Evolutionary conservation across 2,797 vertebrate species (phyloP).

Genomic region (Amniataba percoides): DNA sequence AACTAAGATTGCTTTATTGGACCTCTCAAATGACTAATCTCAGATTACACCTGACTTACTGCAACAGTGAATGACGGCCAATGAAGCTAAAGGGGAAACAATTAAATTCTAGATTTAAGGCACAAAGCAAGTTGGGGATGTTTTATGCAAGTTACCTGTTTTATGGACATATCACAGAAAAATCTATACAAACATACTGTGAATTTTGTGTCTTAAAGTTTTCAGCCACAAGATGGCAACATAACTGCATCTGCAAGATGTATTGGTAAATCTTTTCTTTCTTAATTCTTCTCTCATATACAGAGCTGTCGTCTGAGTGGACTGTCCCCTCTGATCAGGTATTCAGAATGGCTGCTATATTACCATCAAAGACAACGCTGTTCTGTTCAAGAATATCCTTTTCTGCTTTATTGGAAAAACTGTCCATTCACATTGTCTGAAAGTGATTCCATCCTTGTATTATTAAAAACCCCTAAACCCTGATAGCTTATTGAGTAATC

Average conservation of each 20-base stretch:
- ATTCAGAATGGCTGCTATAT: neutral
- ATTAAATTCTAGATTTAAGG: neutral
- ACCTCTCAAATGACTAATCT: neutral
- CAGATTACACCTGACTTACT: neutral
- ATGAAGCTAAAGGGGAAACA: neutral
- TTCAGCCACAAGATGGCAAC: slow-evolving; percentile 54
- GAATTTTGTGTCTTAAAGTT: neutral
- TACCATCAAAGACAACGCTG: neutral
- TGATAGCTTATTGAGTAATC: neutral
- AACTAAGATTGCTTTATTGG: neutral
- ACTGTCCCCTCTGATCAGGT: neutral
- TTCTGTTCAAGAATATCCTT: neutral
- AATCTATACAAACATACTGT: neutral
- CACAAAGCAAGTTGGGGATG: neutral
- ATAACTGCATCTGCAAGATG: neutral
- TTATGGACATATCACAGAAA: neutral
- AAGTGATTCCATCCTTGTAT: neutral
- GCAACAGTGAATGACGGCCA: neutral
- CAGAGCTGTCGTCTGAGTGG: neutral
- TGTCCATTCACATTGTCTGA: neutral
- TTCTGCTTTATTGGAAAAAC: neutral
- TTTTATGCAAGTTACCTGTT: no score
- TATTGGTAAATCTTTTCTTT: neutral
- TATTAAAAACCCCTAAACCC: neutral
- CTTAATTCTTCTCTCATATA: neutral